These are phyloP conservation scores for Pseudopipra pipra DNA, from an alignment of 2,113 vertebrate species.

Conservation along the genomic window DNA sequence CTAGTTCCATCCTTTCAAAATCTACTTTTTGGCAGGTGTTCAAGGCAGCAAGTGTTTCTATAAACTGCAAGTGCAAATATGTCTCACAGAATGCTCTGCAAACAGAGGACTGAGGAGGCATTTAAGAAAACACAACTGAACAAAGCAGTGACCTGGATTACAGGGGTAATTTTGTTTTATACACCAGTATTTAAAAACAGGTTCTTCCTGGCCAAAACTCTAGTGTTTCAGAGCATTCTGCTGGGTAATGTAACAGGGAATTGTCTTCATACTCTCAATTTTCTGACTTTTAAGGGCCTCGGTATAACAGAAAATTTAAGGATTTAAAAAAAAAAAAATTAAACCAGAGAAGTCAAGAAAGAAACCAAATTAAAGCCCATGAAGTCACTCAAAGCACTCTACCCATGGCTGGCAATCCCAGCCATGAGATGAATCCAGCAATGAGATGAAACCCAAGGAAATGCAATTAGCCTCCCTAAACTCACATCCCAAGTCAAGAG, in stretches of 20 bases:
- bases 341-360: background rate
- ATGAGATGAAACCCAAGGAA: background rate
- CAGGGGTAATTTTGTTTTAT: background rate
- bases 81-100: background rate
- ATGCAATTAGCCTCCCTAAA: background rate
- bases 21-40: slow-evolving; percentile 19
- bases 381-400: background rate
- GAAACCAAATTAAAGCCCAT: background rate
- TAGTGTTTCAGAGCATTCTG: background rate
- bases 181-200: background rate
- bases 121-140: background rate
- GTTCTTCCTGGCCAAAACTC: background rate
- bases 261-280: background rate
- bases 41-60: slow-evolving; percentile 21
- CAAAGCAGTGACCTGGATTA: background rate
- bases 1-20: background rate
- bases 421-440: too few relatives aligned
- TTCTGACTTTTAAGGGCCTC: background rate
- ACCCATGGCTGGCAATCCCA: background rate
- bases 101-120: background rate
- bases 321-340: background rate
- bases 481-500: background rate
- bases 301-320: background rate
- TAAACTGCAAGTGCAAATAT: slow-evolving; percentile 28
- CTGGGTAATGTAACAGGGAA: background rate